phyloP scores from a whole-genome alignment of 1,140 invertebrate species.

The Microplitis mediator region DNA sequence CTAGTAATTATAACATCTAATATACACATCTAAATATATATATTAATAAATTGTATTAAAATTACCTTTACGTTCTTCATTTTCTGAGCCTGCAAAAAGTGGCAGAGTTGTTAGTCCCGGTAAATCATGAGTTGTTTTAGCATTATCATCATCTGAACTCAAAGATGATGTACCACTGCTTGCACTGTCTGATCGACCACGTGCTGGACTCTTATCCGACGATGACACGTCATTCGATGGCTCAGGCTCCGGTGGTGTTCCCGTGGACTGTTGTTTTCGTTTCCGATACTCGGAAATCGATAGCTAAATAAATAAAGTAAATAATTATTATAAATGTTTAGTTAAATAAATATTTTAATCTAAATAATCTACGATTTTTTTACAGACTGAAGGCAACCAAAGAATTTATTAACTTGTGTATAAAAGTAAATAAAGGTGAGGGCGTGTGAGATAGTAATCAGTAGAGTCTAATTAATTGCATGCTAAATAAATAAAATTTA shows the following conservation, averaged over 20 bases:
- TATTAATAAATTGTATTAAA: not conserved
- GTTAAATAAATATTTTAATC: not conserved
- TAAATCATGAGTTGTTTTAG: constrained; percentile 44
- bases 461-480: too few relatives aligned
- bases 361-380: too few relatives aligned
- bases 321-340: constrained; percentile 32
- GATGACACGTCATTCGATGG: constrained; percentile 47
- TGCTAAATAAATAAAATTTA: too few relatives aligned
- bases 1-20: not conserved
- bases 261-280: constrained; percentile 65
- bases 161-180: constrained; percentile 63
- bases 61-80: constrained; percentile 59
- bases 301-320: constrained; percentile 59
- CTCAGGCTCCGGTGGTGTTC: constrained; percentile 54
- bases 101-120: constrained; percentile 53
- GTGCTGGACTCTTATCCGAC: constrained; percentile 48
- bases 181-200: constrained; percentile 61
- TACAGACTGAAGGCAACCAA: too few relatives aligned
- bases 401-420: too few relatives aligned
- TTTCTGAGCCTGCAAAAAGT: constrained; percentile 49
- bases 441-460: too few relatives aligned
- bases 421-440: too few relatives aligned
- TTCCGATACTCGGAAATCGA: constrained; percentile 76
- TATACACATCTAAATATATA: not conserved
- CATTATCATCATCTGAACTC: constrained; percentile 63